Percentiles rank a stretch among this genome's conserved stretches.
phyloP scores from a whole-genome alignment of 2,113 vertebrate genomes.

The Platycercus adscitus region DNA sequence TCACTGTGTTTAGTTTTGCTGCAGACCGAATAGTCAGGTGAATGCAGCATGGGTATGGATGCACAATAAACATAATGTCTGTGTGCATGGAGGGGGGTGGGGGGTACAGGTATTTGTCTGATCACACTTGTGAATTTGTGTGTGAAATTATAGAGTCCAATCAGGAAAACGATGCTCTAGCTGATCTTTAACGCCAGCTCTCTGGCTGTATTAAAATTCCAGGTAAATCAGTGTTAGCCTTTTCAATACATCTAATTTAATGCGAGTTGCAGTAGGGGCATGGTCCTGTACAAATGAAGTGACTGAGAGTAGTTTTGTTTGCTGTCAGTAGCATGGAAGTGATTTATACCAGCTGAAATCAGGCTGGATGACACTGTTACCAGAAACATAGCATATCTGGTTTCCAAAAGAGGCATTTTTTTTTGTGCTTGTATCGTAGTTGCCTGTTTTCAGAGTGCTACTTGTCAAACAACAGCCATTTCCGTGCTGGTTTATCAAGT shows the following conservation, averaged over 20 bases:
- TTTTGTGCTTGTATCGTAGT: background rate
- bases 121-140: background rate
- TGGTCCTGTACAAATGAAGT: background rate
- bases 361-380: background rate
- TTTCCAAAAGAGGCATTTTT: background rate
- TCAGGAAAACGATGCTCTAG: background rate
- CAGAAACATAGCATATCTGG: background rate
- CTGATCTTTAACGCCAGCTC: background rate
- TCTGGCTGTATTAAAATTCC: background rate
- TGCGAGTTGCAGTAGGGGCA: accelerated
- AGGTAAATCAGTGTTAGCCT: background rate
- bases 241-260: background rate
- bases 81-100: background rate
- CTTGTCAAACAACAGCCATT: background rate
- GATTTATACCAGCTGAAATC: background rate
- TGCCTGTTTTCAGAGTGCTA: background rate
- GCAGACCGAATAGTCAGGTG: background rate
- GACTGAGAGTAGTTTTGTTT: background rate
- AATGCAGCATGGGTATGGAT: background rate
- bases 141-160: background rate
- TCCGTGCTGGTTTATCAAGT: background rate
- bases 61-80: background rate
- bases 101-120: background rate
- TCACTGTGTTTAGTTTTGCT: background rate
- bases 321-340: background rate